Percentiles rank a stretch among this genome's conserved stretches.
Conservation (phyloP, 1,140 invertebrate species). For the Trypoxylus dichotomus region DNA sequence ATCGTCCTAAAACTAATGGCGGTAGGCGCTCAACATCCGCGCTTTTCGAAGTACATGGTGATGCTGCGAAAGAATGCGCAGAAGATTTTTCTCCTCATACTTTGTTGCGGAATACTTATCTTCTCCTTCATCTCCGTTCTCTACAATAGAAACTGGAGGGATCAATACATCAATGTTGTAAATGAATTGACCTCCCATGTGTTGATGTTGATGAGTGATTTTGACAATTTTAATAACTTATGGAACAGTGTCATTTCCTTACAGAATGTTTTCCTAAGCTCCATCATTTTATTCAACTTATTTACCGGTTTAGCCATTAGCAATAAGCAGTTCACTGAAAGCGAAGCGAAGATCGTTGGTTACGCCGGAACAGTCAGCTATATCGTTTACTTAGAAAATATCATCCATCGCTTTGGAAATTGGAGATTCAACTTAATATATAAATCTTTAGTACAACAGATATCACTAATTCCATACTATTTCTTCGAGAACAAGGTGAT, state of each 20-base stretch:
- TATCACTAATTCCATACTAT: too few species aligned
- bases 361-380: neutral
- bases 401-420: neutral
- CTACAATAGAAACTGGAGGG: slow-evolving; percentile 56
- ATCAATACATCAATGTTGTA: slow-evolving; percentile 50
- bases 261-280: slow-evolving; percentile 75
- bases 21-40: slow-evolving; percentile 74
- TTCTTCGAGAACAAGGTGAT: too few species aligned
- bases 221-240: slow-evolving; percentile 72
- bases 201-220: slow-evolving; percentile 82
- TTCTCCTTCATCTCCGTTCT: slow-evolving; percentile 78
- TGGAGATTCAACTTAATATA: too few species aligned
- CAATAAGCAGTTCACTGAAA: neutral
- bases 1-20: slow-evolving; percentile 75
- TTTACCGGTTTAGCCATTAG: neutral
- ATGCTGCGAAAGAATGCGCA: slow-evolving; percentile 76
- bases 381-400: neutral
- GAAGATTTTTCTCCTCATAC: slow-evolving; percentile 77
- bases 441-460: too few species aligned
- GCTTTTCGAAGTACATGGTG: slow-evolving; percentile 73
- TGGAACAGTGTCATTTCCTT: slow-evolving; percentile 74
- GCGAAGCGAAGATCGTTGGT: neutral
- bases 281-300: too few species aligned
- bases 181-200: slow-evolving; percentile 68
- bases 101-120: slow-evolving; percentile 77